A percentile compares a stretch with the other conserved stretches of the same genome.
Conservation (phyloP, 2,113 vertebrate genomes). For the Nerophis ophidion region DNA sequence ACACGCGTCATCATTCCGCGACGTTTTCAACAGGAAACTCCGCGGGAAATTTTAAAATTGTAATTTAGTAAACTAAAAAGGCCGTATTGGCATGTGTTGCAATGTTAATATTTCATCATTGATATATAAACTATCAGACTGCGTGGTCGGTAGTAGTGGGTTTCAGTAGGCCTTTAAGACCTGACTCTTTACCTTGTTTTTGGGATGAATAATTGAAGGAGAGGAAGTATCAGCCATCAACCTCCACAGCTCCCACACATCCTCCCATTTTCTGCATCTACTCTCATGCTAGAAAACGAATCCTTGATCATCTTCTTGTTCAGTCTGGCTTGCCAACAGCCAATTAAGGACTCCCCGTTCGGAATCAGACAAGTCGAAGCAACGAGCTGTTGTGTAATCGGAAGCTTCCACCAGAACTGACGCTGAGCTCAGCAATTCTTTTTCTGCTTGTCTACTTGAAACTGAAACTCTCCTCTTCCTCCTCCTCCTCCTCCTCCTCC, state of each 20-base stretch:
- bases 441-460: background rate
- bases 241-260: background rate
- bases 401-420: background rate
- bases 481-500: background rate
- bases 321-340: too few relatives aligned
- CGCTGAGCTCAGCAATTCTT: background rate
- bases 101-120: too few relatives aligned
- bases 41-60: too few relatives aligned
- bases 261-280: background rate
- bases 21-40: too few relatives aligned
- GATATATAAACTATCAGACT: too few relatives aligned
- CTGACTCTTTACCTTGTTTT: background rate
- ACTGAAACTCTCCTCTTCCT: background rate
- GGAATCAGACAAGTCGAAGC: background rate
- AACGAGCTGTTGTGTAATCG: background rate
- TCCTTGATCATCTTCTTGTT: too few relatives aligned
- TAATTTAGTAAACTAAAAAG: too few relatives aligned
- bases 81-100: too few relatives aligned
- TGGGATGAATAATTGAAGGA: background rate
- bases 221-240: background rate
- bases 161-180: too few relatives aligned
- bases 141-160: too few relatives aligned
- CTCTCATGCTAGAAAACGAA: too few relatives aligned
- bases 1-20: too few relatives aligned
- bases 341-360: background rate